These are phyloP conservation scores for Apomyelois bistriatella DNA, from an alignment of 2,888 invertebrate genomes.

Conservation along the genomic window DNA sequence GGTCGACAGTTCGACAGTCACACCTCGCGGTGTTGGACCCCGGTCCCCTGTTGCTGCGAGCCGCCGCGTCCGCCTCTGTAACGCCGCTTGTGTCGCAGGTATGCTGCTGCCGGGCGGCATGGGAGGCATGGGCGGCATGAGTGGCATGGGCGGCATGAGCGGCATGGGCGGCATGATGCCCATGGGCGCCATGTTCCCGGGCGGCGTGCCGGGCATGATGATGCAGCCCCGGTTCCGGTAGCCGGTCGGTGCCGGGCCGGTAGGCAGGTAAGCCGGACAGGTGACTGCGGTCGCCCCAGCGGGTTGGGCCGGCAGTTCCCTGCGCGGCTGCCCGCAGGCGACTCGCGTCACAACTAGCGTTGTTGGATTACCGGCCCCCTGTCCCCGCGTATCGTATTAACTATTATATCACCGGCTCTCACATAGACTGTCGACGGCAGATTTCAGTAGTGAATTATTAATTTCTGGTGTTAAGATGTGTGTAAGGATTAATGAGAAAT, in stretches of 20 bases:
- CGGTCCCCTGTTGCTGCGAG: conserved; percentile 49
- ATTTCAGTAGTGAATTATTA: conserved; percentile 36
- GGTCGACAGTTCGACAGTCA: conserved; percentile 60
- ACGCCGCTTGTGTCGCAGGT: conserved; percentile 50
- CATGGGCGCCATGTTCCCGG: conserved; percentile 77
- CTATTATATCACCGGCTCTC: conserved; percentile 34
- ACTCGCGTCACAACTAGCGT: conserved; percentile 71
- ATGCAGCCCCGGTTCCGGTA: conserved; percentile 95
- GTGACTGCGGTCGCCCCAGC: conserved; percentile 40
- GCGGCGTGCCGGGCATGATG: conserved; percentile 72
- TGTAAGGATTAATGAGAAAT: conserved; percentile 51
- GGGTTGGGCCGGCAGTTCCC: conserved; percentile 81
- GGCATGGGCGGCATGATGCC: conserved; percentile 56
- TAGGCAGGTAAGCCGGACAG: conserved; percentile 75
- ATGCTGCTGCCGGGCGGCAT: conserved; percentile 69
- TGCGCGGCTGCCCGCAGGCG: conserved; percentile 63
- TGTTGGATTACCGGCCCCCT: conserved; percentile 80
- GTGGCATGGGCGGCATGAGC: conserved; percentile 62
- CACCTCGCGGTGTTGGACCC: conserved; percentile 62
- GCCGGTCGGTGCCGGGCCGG: conserved; percentile 76
- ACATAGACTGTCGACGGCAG: conserved; percentile 39
- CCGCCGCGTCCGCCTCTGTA: conserved; percentile 21
- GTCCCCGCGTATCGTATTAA: conserved; percentile 42
- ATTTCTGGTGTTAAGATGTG: conserved; percentile 57
- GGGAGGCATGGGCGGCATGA: conserved; percentile 77